Conservation (phyloP, 2,113 vertebrate species). For the Actinemys pallida region DNA sequence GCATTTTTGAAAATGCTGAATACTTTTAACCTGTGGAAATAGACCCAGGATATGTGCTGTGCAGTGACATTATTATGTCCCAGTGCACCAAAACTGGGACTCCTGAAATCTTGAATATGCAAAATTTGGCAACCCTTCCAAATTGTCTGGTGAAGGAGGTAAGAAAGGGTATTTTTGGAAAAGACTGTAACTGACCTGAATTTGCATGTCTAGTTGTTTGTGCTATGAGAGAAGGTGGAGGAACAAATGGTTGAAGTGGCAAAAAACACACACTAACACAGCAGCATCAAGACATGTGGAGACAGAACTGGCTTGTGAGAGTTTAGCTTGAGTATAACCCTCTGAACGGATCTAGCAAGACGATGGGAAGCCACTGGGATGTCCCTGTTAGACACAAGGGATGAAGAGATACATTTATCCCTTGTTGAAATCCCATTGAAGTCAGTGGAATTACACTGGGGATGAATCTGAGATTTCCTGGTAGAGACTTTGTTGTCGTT, state of each 20-base stretch:
- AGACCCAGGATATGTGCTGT: not conserved
- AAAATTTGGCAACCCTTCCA: not conserved
- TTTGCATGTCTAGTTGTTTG: not conserved
- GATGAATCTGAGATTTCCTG: not conserved
- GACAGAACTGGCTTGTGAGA: not conserved
- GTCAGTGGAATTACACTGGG: not conserved
- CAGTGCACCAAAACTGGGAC: not conserved
- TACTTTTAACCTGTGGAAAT: not conserved
- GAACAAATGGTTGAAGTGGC: not conserved
- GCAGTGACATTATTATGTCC: not conserved
- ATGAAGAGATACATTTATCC: not conserved
- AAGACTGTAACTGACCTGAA: not conserved
- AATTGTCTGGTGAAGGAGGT: not conserved
- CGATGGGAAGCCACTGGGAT: not conserved
- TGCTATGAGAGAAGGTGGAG: not conserved
- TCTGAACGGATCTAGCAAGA: not conserved
- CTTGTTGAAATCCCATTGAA: not conserved
- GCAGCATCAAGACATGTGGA: not conserved
- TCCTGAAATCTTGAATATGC: not conserved
- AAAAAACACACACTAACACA: not conserved
- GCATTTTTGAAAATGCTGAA: not conserved
- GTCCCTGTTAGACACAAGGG: not conserved
- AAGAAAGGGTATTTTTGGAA: not conserved
- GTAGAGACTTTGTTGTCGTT: constrained; percentile 36
- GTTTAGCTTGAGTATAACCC: not conserved